These are phyloP conservation scores for Henricia sp. DNA, from an alignment of 53 echinoderm and acorn worm genomes.

Conservation along the genomic window DNA sequence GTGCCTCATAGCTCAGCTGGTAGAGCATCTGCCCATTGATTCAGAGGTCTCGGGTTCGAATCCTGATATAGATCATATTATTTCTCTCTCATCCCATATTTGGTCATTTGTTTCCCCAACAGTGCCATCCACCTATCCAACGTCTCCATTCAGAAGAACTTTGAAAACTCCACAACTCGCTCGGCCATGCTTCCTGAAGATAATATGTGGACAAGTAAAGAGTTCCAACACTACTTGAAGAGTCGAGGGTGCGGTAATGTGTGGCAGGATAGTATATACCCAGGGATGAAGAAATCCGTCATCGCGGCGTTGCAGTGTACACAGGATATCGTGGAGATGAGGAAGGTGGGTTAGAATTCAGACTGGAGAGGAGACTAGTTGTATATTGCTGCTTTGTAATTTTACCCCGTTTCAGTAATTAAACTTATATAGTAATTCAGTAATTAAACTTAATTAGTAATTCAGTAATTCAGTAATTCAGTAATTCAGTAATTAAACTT, in stretches of 20 bases:
- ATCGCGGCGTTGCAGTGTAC: slow-evolving; percentile 79
- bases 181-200: slow-evolving; percentile 85
- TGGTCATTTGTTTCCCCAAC: slow-evolving; percentile 12
- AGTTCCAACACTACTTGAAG: slow-evolving; percentile 85
- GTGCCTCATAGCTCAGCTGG: too few species aligned
- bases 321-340: slow-evolving; percentile 88
- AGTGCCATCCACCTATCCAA: slow-evolving; percentile 95
- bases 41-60: too few species aligned
- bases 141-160: slow-evolving; percentile 96
- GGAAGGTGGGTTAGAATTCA: slow-evolving; percentile 89
- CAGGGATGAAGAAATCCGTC: slow-evolving; percentile 98
- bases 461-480: too few species aligned
- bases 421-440: too few species aligned
- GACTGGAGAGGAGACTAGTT: too few species aligned
- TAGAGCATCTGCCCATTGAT: too few species aligned
- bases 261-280: slow-evolving; percentile 88
- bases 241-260: slow-evolving; percentile 82
- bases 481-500: too few species aligned
- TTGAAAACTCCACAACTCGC: slow-evolving; percentile 65
- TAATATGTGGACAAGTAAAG: slow-evolving; percentile 94
- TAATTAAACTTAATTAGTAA: too few species aligned
- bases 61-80: too few species aligned
- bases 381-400: too few species aligned
- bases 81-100: too few species aligned
- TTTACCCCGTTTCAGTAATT: too few species aligned